Base-by-base conservation (phyloP, 2,113 vertebrate genomes). In the Podilymbus podiceps region DNA sequence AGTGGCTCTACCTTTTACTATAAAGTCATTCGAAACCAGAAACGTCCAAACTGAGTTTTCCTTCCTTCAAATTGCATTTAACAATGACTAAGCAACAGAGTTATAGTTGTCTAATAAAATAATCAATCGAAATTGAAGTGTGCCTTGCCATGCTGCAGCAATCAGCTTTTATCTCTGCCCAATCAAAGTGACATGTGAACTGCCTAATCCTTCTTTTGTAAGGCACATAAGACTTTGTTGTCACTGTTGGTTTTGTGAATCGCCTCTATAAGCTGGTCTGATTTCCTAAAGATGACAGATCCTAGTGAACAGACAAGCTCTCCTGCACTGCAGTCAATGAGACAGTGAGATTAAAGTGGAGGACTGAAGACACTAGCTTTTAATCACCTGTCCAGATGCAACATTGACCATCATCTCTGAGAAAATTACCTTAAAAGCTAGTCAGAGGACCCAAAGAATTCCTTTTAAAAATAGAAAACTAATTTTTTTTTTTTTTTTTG, bases 191-290 rank as follows among this genome's bases (percentile, higher is more conserved):
- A 98, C 99, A 99, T 97, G 98, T 99, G 98, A 98, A 98, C 98
- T 98, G 97, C 97, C 98, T 99, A 99, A 99, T 99, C 99, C 98
- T 97, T 98, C 98, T 98, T 98, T 98, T 99, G 98, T 98, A 98
- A 98, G 98, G 98, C 98, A 98, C 98, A 98, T 97, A 98, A 99
- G 98, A 98, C 98, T 98, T 96, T 98, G 98, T 98, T 98, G 98
- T 98, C 98, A 98, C 98, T 99, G 98, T 98, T 98, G 98, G 98
- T 99, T 99, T 98, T 99, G 98, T 99, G 98, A 99, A 99, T 99
- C 66, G 97, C 97, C 95, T 97, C 94, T 98, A 97, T 98, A 99
- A 99, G 98, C 99, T 98, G 97, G 95, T 98, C 98, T 99, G 98
- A 99, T 98, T 99, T 98, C 98, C 98, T 98, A 98, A 98, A 98